phyloP scores from a whole-genome alignment of 2,888 invertebrate species.

The Leptopilina myrica region DNA sequence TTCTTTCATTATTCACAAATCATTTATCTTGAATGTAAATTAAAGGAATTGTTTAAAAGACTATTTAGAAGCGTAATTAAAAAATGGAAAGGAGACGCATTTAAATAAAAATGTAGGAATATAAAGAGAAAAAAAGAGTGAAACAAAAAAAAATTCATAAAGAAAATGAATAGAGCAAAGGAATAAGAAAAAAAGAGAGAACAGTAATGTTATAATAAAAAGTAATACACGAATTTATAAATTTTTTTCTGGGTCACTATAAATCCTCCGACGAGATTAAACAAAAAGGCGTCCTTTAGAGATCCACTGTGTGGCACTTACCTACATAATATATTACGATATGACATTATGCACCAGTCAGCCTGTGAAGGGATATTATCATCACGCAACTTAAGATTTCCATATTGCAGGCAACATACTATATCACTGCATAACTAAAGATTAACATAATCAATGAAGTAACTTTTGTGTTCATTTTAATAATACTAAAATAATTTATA shows the following conservation, averaged over 20 bases:
- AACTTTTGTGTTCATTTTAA: slow-evolving; percentile 52
- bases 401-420: slow-evolving; percentile 73
- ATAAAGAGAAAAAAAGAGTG: not conserved
- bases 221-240: slow-evolving; percentile 6
- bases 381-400: slow-evolving; percentile 75
- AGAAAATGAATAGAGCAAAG: not conserved
- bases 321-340: slow-evolving; percentile 72
- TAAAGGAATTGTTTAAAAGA: not conserved
- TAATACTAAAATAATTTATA: not conserved
- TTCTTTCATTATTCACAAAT: too few relatives aligned
- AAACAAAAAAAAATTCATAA: not conserved
- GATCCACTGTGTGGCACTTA: slow-evolving; percentile 59
- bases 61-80: too few relatives aligned
- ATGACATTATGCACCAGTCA: slow-evolving; percentile 75
- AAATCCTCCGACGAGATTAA: not conserved
- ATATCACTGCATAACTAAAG: slow-evolving; percentile 72
- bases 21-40: too few relatives aligned
- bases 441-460: slow-evolving; percentile 64
- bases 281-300: slow-evolving; percentile 49
- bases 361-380: slow-evolving; percentile 76
- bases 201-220: slow-evolving; percentile 6
- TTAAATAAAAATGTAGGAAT: not conserved
- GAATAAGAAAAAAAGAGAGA: not conserved
- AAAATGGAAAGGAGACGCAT: too few relatives aligned
- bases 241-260: slow-evolving; percentile 4